Conservation (phyloP, 1,140 invertebrate genomes). For the Spodoptera litura region DNA sequence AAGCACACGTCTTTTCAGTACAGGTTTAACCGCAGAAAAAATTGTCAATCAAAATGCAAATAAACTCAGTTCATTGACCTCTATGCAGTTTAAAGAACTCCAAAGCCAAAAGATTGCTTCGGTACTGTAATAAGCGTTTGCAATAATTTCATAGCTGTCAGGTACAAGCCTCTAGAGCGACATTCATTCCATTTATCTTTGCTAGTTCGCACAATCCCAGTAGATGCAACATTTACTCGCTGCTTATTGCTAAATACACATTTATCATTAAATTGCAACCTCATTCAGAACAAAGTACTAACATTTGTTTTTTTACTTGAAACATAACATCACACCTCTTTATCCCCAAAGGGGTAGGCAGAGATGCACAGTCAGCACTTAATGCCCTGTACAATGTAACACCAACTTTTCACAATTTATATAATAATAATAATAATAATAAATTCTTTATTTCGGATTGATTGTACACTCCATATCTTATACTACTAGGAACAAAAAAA, state of each 20-base stretch:
- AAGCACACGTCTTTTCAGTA: too few relatives aligned
- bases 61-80: background rate
- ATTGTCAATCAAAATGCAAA: background rate
- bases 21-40: too few relatives aligned
- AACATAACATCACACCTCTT: too few relatives aligned
- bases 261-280: slow-evolving; percentile 32
- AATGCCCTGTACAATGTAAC: too few relatives aligned
- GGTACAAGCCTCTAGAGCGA: slow-evolving; percentile 48
- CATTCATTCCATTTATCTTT: slow-evolving; percentile 60
- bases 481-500: too few relatives aligned
- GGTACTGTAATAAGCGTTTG: slow-evolving; percentile 54
- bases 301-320: too few relatives aligned
- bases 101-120: slow-evolving; percentile 34
- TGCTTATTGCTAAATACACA: slow-evolving; percentile 24
- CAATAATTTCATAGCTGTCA: slow-evolving; percentile 52
- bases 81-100: background rate
- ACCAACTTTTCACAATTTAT: too few relatives aligned
- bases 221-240: slow-evolving; percentile 32
- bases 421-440: too few relatives aligned
- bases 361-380: too few relatives aligned
- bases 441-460: too few relatives aligned
- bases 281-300: background rate
- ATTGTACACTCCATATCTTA: too few relatives aligned
- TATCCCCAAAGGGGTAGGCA: too few relatives aligned
- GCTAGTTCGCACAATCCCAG: slow-evolving; percentile 41